A percentile compares a stretch with the other conserved stretches of the same genome.
These are phyloP conservation scores for Heteromormyrus szaboi DNA, from an alignment of 2,797 vertebrate genomes.

Conservation along the genomic window DNA sequence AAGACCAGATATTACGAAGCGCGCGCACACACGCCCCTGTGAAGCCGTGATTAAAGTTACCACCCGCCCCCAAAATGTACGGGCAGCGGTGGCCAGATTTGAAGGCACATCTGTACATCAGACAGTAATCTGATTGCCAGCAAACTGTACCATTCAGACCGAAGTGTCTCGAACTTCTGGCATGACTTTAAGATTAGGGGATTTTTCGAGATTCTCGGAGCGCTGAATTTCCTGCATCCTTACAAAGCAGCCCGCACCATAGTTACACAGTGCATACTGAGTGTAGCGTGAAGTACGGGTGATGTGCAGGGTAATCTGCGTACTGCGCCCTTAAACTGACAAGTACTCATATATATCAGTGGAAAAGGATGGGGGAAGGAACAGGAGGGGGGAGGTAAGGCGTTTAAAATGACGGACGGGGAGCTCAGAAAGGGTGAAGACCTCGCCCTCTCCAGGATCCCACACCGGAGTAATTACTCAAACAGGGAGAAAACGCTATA, in stretches of 20 bases:
- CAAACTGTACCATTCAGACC: background rate
- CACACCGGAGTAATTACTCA: background rate
- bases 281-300: background rate
- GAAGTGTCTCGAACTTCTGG: background rate
- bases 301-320: background rate
- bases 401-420: background rate
- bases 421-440: background rate
- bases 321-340: background rate
- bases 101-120: background rate
- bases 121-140: background rate
- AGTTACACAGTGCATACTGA: background rate
- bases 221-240: background rate
- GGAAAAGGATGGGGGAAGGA: background rate
- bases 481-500: background rate
- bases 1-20: background rate
- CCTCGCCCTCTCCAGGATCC: background rate
- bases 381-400: background rate
- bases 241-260: background rate
- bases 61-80: background rate
- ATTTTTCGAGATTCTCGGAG: background rate
- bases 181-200: background rate
- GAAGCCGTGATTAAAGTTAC: background rate
- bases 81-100: background rate
- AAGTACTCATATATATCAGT: background rate
- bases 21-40: background rate